Evolutionary conservation across 2,113 vertebrate genomes (phyloP), one percentile per base, ranked within the genome.

Genomic region (Acanthochromis polyacanthus): DNA sequence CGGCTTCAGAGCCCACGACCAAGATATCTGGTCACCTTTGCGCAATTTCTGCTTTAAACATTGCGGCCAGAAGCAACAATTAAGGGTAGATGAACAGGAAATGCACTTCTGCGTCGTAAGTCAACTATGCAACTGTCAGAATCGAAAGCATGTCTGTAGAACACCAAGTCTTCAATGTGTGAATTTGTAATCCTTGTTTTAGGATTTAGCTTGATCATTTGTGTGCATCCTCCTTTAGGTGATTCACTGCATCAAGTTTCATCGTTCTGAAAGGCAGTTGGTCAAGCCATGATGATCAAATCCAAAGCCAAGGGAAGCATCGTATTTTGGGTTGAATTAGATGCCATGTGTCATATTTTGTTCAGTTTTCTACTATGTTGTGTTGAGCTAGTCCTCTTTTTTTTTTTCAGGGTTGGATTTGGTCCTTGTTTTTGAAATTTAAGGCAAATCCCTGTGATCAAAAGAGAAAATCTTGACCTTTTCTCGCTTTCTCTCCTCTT

Each of bases 141-240:
- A 19, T 71, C 53, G 55, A 48, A 45, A 63, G 9, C 11, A 8
- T 16, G 7, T 3, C 51, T 17, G 23, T 4, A 58, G 5, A 78
- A 16, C 64, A 45, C 36, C 48, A 51, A 64, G 71, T 69, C 25
- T 58, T 77, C 0, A 14, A 14, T 45, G 25, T 20, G 12, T 53
- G 15, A 30, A 52, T 64, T 55, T 64, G 68, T 56, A 71, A 71
- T 78, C 50, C 38, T 46, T 20, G 45, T 46, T 58, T 56, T 45
- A 5, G 32, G 20, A 28, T 65, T 74, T 7, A n/a, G 11, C 58
- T 46, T 69, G 12, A 53, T 72, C 22, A 23, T 73, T 77, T 4
- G 1, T 68, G 7, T 43, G 12, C 12, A 60, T 28, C 52, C 43
- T 78, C 43, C 15, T 61, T 23, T 52, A 3, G 46, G 32, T 16